Evolutionary conservation across 2,113 vertebrate genomes (phyloP).

Genomic region (Myxocyprinus asiaticus): DNA sequence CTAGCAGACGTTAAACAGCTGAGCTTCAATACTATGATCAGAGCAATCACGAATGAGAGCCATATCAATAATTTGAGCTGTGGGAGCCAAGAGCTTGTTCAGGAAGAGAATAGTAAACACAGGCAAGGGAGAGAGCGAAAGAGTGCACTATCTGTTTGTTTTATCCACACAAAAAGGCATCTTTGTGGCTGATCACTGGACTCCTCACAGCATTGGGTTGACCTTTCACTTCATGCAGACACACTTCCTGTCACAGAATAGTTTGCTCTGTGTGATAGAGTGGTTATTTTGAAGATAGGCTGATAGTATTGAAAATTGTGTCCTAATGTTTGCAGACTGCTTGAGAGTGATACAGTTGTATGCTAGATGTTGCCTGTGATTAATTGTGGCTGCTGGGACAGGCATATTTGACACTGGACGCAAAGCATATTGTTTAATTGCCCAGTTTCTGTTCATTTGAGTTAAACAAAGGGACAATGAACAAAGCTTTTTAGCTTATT

Average conservation of each 20-base stretch:
- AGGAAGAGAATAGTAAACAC: slow-evolving; percentile 16
- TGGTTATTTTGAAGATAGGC: slow-evolving; percentile 44
- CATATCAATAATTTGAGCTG: slow-evolving; percentile 50
- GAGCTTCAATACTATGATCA: slow-evolving; percentile 35
- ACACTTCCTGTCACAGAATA: slow-evolving; percentile 61
- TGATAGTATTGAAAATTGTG: slow-evolving; percentile 47
- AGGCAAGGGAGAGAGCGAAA: slow-evolving; percentile 27
- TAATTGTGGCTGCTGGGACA: background rate
- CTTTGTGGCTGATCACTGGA: slow-evolving; percentile 65
- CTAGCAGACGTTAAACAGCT: slow-evolving; percentile 45
- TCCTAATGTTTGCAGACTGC: slow-evolving; percentile 53
- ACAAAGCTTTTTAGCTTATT: no score
- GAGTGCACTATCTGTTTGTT: slow-evolving; percentile 21
- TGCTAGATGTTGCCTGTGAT: slow-evolving; percentile 12
- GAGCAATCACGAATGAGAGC: slow-evolving; percentile 46
- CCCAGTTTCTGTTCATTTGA: background rate
- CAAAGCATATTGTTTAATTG: background rate
- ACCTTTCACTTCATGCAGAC: slow-evolving; percentile 60
- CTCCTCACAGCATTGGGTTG: slow-evolving; percentile 55
- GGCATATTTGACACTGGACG: background rate
- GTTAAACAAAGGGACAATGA: background rate
- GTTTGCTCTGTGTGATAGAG: slow-evolving; percentile 33
- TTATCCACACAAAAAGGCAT: slow-evolving; percentile 57
- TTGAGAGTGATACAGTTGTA: slow-evolving; percentile 42
- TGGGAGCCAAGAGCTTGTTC: slow-evolving; percentile 35